Base-by-base conservation (phyloP, 2,888 invertebrate species). In the Aporophyla lueneburgensis region DNA sequence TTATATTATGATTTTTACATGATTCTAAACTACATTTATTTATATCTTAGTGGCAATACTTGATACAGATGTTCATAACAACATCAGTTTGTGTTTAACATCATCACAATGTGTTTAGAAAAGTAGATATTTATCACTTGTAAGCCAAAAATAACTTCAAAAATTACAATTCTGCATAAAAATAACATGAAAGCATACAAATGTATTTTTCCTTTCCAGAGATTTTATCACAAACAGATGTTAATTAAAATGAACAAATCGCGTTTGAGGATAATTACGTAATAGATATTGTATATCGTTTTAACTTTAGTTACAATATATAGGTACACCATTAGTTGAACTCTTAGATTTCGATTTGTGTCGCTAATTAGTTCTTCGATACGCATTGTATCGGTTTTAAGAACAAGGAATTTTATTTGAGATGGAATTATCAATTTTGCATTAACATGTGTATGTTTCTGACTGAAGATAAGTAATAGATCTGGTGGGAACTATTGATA, bases 291-390 rank as follows among this genome's bases (percentile, higher is more conserved):
- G 24, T 24, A 7, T 27, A 69, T 21, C 0, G 40, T 61, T 63
- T 1, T 51, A 59, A 51, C 24, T 70, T 33, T 69, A 56, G 43
- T n/a, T 61, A 21, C 14, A 56, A 71, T n/a, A 14, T 51, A 56
- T 27, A 63, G 9, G 19, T 46, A 69, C 33, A 62, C 56, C 40
- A 77, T 81, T 73, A 49, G 62, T 59, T 65, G 49, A 56, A 68
- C 54, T 54, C 21, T 77, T 49, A 49, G 21, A 73, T 70, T 51
- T 78, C 81, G 72, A 77, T 72, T 65, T 40, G 43, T 58, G 66
- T 78, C 66, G 56, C 61, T 65, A 82, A 81, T 82, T 81, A 61
- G 51, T 65, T 82, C 53, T 66, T 16, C 40, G 73, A 70, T 81
- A 83, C 70, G 33, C 14, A 56, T 61, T 49, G 33, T 49, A 66